Conservation (phyloP, 2,113 vertebrate genomes). For the Pluvialis apricaria region DNA sequence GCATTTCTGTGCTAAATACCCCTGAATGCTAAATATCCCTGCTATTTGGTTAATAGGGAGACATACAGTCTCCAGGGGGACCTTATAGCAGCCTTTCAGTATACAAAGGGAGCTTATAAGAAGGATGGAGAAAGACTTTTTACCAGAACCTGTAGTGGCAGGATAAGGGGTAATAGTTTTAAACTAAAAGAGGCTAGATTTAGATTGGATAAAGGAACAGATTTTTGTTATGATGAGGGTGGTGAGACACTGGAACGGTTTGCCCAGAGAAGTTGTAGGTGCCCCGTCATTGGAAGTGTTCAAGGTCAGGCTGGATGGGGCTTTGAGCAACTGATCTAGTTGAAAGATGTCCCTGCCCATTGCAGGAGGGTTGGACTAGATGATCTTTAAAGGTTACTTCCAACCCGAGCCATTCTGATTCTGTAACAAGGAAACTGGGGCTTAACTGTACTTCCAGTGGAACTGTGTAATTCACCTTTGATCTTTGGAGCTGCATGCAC, state of each 20-base stretch:
- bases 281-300: neutral
- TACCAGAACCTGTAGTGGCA: neutral
- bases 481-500: neutral
- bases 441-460: neutral
- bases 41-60: neutral
- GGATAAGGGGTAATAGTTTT: neutral
- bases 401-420: neutral
- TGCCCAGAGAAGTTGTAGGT: neutral
- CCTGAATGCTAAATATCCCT: neutral
- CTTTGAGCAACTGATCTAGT: neutral
- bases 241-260: neutral
- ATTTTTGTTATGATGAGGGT: neutral
- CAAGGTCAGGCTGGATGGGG: neutral
- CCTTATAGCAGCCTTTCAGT: neutral
- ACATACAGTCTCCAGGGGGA: neutral
- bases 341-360: neutral
- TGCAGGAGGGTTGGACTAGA: neutral
- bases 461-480: neutral
- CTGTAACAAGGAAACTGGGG: neutral
- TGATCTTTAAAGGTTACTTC: neutral
- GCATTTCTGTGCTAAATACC: neutral
- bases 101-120: neutral
- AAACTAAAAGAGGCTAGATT: neutral
- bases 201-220: neutral
- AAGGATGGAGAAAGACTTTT: neutral